phyloP scores from a whole-genome alignment of 2,888 invertebrate genomes.

The Mayetiola destructor region DNA sequence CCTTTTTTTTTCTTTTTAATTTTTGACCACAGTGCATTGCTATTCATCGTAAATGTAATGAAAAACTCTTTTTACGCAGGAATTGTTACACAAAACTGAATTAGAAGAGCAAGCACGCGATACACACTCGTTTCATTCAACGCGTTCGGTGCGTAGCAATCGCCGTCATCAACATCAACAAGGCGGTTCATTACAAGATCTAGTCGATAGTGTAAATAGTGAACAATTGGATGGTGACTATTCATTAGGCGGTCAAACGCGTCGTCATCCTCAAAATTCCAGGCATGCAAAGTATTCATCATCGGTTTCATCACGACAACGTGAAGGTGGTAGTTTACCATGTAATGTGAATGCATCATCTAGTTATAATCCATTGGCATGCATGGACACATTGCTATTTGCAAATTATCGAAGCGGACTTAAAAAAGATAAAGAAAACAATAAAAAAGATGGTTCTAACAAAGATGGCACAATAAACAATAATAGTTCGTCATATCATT shows the following conservation, averaged over 20 bases:
- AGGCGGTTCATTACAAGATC: slow-evolving; percentile 46
- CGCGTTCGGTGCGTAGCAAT: slow-evolving; percentile 35
- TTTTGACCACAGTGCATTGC: background rate
- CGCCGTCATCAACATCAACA: slow-evolving; percentile 37
- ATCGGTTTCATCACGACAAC: slow-evolving; percentile 37
- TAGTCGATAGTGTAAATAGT: slow-evolving; percentile 38
- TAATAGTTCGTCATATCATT: background rate
- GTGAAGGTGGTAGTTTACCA: slow-evolving; percentile 50
- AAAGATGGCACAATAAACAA: too few relatives aligned
- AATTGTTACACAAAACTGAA: slow-evolving; percentile 61
- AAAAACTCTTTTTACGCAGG: slow-evolving; percentile 36
- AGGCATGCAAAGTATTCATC: slow-evolving; percentile 30
- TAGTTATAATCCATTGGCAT: slow-evolving; percentile 16
- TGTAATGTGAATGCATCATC: slow-evolving; percentile 42
- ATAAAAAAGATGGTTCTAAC: background rate
- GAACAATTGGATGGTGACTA: slow-evolving; percentile 32
- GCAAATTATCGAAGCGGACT: background rate
- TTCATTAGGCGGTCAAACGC: slow-evolving; percentile 23
- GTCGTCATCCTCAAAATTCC: slow-evolving; percentile 30
- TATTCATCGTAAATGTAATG: background rate
- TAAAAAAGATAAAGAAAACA: background rate
- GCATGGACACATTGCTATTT: background rate
- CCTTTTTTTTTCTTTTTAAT: background rate
- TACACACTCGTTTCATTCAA: slow-evolving; percentile 27
- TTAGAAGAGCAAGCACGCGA: slow-evolving; percentile 45